phyloP scores from a whole-genome alignment of 2,888 invertebrate species.

The Drosophila lutescens region DNA sequence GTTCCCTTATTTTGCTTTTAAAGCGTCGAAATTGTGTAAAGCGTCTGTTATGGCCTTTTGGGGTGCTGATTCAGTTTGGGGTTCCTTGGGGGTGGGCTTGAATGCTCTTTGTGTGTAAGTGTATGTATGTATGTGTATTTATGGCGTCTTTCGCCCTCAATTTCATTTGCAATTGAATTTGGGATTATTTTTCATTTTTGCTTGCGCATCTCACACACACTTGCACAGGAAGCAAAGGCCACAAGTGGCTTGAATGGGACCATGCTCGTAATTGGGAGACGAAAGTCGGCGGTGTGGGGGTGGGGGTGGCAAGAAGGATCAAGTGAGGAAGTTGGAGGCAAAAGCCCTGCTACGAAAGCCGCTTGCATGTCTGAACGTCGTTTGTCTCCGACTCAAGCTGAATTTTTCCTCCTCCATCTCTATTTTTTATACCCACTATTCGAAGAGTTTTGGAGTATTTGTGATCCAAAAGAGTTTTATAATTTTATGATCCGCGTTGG shows the following conservation, averaged over 20 bases:
- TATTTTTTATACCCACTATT: slow-evolving; percentile 5
- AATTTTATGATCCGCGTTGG: too few species aligned
- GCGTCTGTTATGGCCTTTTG: slow-evolving; percentile 56
- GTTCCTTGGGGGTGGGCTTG: slow-evolving; percentile 25
- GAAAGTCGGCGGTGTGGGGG: slow-evolving; percentile 9
- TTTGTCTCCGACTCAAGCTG: slow-evolving; percentile 63
- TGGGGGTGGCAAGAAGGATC: slow-evolving; percentile 4
- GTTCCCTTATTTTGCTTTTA: slow-evolving; percentile 36
- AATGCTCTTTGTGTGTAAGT: slow-evolving; percentile 23
- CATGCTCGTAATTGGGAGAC: slow-evolving; percentile 37
- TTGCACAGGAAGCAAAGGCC: slow-evolving; percentile 53
- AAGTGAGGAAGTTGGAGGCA: neutral
- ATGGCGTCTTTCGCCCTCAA: slow-evolving; percentile 71
- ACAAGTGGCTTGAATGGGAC: slow-evolving; percentile 75
- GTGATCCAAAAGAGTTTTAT: neutral
- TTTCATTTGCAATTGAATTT: slow-evolving; percentile 82
- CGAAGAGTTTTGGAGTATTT: neutral
- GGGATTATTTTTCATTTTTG: slow-evolving; percentile 81
- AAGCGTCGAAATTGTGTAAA: slow-evolving; percentile 66
- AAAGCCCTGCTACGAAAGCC: slow-evolving; percentile 47
- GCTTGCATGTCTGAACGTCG: slow-evolving; percentile 76
- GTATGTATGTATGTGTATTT: slow-evolving; percentile 53
- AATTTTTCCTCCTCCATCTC: slow-evolving; percentile 26
- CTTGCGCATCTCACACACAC: slow-evolving; percentile 61
- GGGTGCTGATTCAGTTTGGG: slow-evolving; percentile 53